phyloP scores from a whole-genome alignment of 2,113 vertebrate genomes.

The Athene cunicularia region DNA sequence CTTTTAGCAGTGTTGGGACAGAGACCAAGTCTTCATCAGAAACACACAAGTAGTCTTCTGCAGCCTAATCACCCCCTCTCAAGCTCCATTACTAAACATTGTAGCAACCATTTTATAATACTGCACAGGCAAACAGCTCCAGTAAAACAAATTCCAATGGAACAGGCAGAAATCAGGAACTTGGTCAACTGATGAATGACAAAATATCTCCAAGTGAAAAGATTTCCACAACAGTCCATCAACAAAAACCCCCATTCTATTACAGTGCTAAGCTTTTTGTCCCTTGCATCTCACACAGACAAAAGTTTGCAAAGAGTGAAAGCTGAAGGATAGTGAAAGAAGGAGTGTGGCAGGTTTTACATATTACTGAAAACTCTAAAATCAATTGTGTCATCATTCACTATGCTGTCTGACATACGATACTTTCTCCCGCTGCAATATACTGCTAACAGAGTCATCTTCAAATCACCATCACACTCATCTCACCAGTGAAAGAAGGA shows the following conservation, averaged over 20 bases:
- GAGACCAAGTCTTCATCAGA: not conserved
- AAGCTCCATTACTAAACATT: not conserved
- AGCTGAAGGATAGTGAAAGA: not conserved
- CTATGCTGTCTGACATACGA: accelerated
- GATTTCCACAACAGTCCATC: not conserved
- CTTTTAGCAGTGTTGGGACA: not conserved
- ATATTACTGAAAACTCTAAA: not conserved
- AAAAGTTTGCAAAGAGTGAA: not conserved
- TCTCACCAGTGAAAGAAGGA: not conserved
- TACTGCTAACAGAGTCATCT: not conserved
- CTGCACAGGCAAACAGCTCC: not conserved
- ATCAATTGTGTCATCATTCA: not conserved
- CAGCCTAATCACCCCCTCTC: not conserved
- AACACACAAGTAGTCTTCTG: not conserved
- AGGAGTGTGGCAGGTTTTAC: not conserved
- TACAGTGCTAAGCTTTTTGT: not conserved
- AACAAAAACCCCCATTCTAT: not conserved
- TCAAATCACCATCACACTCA: not conserved
- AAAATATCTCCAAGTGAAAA: not conserved
- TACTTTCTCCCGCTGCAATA: not conserved
- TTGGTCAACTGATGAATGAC: not conserved
- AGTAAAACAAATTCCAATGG: not conserved
- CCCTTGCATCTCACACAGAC: not conserved
- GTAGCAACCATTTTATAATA: accelerated
- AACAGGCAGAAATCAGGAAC: not conserved